Conservation (phyloP, 2,113 vertebrate genomes). For the Lucifuga dentata region DNA sequence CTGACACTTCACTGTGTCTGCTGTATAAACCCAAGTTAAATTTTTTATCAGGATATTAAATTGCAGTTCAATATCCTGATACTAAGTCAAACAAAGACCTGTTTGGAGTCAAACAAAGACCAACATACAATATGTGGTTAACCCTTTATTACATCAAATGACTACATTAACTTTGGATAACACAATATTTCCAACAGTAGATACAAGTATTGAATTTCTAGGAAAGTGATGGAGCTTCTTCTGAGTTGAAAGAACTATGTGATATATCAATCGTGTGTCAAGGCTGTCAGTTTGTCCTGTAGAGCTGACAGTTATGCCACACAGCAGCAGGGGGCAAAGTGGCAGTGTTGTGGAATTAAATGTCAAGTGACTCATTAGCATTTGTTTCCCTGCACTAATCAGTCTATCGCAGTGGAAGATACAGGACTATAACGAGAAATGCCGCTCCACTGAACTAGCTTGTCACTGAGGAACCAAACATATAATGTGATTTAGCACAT, state of each 20-base stretch:
- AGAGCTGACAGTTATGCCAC: slow-evolving; percentile 57
- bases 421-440: slow-evolving; percentile 16
- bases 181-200: not conserved
- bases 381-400: slow-evolving; percentile 68
- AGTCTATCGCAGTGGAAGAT: slow-evolving; percentile 41
- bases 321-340: slow-evolving; percentile 68
- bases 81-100: too few relatives aligned
- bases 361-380: slow-evolving; percentile 83
- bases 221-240: slow-evolving; percentile 11
- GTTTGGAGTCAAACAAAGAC: not conserved
- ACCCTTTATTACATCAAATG: not conserved
- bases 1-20: too few relatives aligned
- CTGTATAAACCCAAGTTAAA: too few relatives aligned
- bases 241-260: slow-evolving; percentile 3
- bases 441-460: slow-evolving; percentile 12
- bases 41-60: too few relatives aligned
- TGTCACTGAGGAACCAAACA: slow-evolving; percentile 6
- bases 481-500: not conserved
- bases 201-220: slow-evolving; percentile 1
- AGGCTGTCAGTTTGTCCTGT: slow-evolving; percentile 35
- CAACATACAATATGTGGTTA: not conserved
- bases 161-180: not conserved
- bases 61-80: too few relatives aligned
- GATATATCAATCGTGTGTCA: not conserved
- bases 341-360: slow-evolving; percentile 73